Evolutionary conservation across 2,797 vertebrate genomes (phyloP).

Genomic region (Leucoraja ocellata): DNA sequence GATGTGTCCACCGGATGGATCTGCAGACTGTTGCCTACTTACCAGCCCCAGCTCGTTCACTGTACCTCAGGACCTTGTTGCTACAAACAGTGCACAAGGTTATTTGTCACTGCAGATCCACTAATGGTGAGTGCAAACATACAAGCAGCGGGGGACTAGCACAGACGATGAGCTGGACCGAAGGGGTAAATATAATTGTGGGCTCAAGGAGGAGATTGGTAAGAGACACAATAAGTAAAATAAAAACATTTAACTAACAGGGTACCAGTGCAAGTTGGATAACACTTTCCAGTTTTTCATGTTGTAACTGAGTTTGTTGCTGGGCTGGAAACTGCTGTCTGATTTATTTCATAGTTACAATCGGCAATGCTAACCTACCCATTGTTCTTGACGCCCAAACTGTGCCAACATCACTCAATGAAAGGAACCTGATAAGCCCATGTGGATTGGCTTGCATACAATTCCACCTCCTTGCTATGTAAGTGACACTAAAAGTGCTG

Average conservation of each 20-base stretch:
- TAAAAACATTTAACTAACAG: no score
- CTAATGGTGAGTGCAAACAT: no score
- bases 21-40: no score
- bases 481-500: neutral
- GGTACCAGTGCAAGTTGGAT: neutral
- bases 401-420: neutral
- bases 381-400: neutral
- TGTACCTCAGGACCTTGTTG: no score
- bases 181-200: neutral
- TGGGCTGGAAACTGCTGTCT: neutral
- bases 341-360: neutral
- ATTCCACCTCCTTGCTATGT: neutral
- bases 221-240: neutral
- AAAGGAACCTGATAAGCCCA: neutral
- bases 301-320: neutral
- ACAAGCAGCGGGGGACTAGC: no score
- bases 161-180: no score
- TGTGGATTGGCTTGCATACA: neutral
- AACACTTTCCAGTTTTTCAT: neutral
- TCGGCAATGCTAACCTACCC: neutral
- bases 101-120: no score
- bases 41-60: no score
- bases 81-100: no score
- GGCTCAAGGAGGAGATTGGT: neutral
- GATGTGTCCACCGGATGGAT: no score